Evolutionary conservation across 2,888 invertebrate genomes (phyloP).

Genomic region (Sinopyrophorus schimmeli): DNA sequence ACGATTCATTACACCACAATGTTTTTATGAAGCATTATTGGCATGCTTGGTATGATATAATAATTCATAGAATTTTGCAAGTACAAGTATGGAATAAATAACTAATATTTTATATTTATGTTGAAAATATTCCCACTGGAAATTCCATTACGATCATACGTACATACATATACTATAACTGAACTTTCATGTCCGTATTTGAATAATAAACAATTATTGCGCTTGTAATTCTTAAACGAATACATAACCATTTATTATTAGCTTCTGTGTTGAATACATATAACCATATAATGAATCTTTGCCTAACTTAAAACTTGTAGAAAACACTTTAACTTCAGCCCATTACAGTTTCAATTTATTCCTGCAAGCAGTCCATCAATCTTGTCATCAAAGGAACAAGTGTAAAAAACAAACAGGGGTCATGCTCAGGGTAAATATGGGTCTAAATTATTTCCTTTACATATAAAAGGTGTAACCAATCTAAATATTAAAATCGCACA

Average conservation of each 20-base stretch:
- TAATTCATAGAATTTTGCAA: slow-evolving; percentile 9
- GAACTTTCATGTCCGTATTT: slow-evolving; percentile 40
- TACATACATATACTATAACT: too few relatives aligned
- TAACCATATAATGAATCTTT: slow-evolving; percentile 24
- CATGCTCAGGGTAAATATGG: slow-evolving; percentile 50
- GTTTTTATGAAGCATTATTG: not conserved
- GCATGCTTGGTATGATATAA: slow-evolving; percentile 8
- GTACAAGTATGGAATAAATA: slow-evolving; percentile 20
- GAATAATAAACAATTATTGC: slow-evolving; percentile 47
- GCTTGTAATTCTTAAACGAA: slow-evolving; percentile 45
- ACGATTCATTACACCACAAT: too few relatives aligned
- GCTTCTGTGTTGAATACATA: slow-evolving; percentile 41
- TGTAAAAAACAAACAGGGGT: slow-evolving; percentile 57
- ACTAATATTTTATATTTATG: slow-evolving; percentile 20
- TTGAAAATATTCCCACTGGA: slow-evolving; percentile 44
- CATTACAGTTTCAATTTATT: slow-evolving; percentile 25
- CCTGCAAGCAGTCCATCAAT: slow-evolving; percentile 43
- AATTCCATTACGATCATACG: slow-evolving; percentile 45
- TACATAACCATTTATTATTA: slow-evolving; percentile 45
- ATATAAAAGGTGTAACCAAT: slow-evolving; percentile 58
- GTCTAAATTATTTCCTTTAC: slow-evolving; percentile 56
- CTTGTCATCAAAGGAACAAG: slow-evolving; percentile 54
- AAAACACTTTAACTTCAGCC: slow-evolving; percentile 28
- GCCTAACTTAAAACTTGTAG: slow-evolving; percentile 31
- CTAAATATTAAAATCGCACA: slow-evolving; percentile 55